Base-by-base conservation (phyloP, 2,113 vertebrate species). In the Origma solitaria region DNA sequence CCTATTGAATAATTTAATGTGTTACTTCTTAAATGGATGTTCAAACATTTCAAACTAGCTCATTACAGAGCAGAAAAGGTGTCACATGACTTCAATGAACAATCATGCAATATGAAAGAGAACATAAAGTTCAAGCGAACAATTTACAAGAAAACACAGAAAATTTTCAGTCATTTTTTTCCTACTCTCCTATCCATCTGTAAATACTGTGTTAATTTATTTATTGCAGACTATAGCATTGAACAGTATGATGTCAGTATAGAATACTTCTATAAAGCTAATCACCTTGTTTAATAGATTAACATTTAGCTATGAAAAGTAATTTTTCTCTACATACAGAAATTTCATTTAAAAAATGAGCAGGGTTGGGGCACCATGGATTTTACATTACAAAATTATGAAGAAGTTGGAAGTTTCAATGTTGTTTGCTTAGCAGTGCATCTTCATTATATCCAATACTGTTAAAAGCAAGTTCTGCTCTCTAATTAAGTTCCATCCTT, bases 401-500 rank as follows among this genome's bases (percentile, higher is more conserved):
- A 81, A 68, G 61, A 78, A n/a, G 12, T 56, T 66, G 45, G 53
- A 88, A 60, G 33, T 25, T 87, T 91, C 77, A 25, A 53, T 42
- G 45, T 47, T 88, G 54, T 79, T 94, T 92, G 38, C 72, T 90
- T 81, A 82, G 60, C 82, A 91, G 20, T 20, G 14, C 45, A 87
- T 80, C 57, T 91, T 95, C 83, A 79, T 79, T 85, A 86, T 28
- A 83, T 38, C 31, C 3, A 25, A 92, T 96, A 92, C 38, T 71
- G 8, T 88, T 83, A 66, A 92, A 88, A 89, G 80, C 66, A 91
- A 89, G 30, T 92, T 88, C 66, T 91, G 42, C 31, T 92, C 42
- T 90, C 72, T 94, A 94, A 95, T 92, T 94, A 89, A 94, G 75
- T 42, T 93, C 75, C 80, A 82, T 77, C 75, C 44, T 66, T 77